Evolutionary conservation across 2,797 vertebrate genomes (phyloP).

Genomic region (Artibeus jamaicensis): DNA sequence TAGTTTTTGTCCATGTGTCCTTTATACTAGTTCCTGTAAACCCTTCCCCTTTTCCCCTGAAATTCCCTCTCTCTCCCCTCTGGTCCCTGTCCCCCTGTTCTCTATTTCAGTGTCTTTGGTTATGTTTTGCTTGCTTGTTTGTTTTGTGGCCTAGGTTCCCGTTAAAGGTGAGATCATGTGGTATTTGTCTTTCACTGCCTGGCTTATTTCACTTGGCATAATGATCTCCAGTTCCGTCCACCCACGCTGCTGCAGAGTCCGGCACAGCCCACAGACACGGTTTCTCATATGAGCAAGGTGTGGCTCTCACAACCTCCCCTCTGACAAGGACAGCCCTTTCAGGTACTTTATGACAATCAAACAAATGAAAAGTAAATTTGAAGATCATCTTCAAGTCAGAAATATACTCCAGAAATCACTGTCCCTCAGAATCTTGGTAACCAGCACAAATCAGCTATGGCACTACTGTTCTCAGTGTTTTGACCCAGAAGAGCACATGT

Average conservation of each 20-base stretch:
- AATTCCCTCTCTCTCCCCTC: too few relatives aligned
- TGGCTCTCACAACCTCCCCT: background rate
- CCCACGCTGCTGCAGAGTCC: background rate
- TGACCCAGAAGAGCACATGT: background rate
- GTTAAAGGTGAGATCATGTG: too few relatives aligned
- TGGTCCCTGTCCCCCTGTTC: too few relatives aligned
- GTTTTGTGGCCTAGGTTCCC: too few relatives aligned
- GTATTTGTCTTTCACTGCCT: too few relatives aligned
- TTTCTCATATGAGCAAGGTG: background rate
- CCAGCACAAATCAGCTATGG: background rate
- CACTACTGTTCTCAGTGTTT: background rate
- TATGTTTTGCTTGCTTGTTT: too few relatives aligned
- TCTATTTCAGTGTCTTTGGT: too few relatives aligned
- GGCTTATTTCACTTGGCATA: too few relatives aligned
- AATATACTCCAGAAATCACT: background rate
- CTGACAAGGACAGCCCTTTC: background rate
- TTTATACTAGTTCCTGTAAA: too few relatives aligned
- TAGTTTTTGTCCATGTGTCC: too few relatives aligned
- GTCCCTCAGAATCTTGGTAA: background rate
- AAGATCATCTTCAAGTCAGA: background rate
- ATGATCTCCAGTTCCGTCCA: too few relatives aligned
- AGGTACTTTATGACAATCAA: constrained; percentile 1
- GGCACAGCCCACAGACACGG: background rate
- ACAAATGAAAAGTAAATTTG: background rate
- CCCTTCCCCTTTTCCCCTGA: too few relatives aligned